Evolutionary conservation across 2,113 vertebrate genomes (phyloP).

Genomic region (Hemichromis elongatus): DNA sequence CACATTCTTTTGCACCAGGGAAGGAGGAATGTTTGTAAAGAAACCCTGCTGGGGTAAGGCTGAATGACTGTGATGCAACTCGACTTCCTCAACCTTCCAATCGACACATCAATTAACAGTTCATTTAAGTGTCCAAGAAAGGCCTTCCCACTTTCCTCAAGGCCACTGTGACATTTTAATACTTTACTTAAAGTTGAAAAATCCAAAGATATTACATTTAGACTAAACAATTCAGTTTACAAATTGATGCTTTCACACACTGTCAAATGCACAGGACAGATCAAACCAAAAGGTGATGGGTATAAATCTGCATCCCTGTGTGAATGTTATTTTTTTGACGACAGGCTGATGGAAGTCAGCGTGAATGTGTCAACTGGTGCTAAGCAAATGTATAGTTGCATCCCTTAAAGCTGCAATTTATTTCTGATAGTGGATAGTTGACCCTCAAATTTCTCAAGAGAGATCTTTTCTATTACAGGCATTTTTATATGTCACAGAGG

Average conservation of each 20-base stretch:
- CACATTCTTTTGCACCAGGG: conserved; percentile 21
- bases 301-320: background rate
- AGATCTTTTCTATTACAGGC: background rate
- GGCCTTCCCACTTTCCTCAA: background rate
- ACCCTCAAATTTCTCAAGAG: background rate
- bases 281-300: background rate
- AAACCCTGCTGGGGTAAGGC: conserved; percentile 4
- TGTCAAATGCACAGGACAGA: background rate
- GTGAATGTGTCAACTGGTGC: background rate
- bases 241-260: background rate
- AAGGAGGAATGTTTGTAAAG: conserved; percentile 36
- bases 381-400: background rate
- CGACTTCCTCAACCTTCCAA: background rate
- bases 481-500: background rate
- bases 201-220: background rate
- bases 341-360: background rate
- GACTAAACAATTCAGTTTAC: background rate
- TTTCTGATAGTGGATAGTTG: background rate
- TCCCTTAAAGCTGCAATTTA: background rate
- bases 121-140: background rate
- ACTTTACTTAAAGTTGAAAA: background rate
- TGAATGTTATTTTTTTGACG: background rate
- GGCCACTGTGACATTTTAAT: background rate
- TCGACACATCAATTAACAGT: background rate
- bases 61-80: background rate